phyloP scores from a whole-genome alignment of 1,140 invertebrate genomes.

The Oedothorax gibbosus region DNA sequence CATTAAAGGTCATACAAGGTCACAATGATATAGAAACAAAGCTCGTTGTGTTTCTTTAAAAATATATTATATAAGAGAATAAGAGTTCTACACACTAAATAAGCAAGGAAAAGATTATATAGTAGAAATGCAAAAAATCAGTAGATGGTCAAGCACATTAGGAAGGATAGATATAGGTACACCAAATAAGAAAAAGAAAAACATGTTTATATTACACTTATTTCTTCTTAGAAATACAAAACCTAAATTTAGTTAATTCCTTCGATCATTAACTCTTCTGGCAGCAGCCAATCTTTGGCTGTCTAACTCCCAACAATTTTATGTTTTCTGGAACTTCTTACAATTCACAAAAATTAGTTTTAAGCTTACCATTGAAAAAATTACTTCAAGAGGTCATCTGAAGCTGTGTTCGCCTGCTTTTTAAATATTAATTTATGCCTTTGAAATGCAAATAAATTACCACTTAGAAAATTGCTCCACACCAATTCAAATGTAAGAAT shows the following conservation, averaged over 20 bases:
- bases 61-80: neutral
- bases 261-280: neutral
- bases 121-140: constrained; percentile 18
- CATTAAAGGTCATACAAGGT: constrained; percentile 27
- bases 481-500: constrained; percentile 31
- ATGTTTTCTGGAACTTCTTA: neutral
- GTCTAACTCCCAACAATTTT: neutral
- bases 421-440: no score
- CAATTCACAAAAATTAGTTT: neutral
- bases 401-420: no score
- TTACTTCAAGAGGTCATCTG: no score
- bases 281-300: neutral
- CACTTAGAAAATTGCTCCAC: constrained; percentile 2
- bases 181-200: constrained; percentile 1
- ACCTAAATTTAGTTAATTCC: neutral
- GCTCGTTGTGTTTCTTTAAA: constrained; percentile 5
- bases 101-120: constrained; percentile 31
- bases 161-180: constrained; percentile 28
- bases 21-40: constrained; percentile 41
- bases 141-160: constrained; percentile 46
- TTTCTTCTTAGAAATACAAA: neutral
- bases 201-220: neutral
- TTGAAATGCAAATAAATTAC: neutral
- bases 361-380: neutral
- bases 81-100: constrained; percentile 31